A percentile compares a stretch with the other conserved stretches of the same genome.
Evolutionary conservation across 2,797 vertebrate species (phyloP).

Genomic region (Galago senegalensis): DNA sequence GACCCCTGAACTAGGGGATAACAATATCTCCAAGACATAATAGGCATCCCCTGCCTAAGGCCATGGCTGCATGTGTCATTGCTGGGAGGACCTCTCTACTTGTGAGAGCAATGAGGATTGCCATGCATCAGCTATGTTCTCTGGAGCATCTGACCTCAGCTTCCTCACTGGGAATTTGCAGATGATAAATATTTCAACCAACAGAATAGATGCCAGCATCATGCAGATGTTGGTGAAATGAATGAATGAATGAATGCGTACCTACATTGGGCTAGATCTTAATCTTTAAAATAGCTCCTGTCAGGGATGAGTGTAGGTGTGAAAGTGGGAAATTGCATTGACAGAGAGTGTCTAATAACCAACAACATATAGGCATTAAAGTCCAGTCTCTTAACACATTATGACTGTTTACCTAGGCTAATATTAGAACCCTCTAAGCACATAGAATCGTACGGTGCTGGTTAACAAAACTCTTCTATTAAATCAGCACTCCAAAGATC

Average conservation of each 20-base stretch:
- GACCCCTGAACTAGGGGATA: background rate
- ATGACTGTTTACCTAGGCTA: background rate
- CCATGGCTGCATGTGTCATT: background rate
- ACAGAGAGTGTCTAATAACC: background rate
- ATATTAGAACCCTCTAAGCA: background rate
- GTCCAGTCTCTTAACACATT: background rate
- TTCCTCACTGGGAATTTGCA: background rate
- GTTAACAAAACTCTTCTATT: constrained; percentile 6
- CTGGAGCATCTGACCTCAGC: background rate
- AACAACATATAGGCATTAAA: background rate
- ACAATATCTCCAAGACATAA: background rate
- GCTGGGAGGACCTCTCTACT: background rate
- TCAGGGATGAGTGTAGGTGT: background rate
- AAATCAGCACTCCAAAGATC: background rate
- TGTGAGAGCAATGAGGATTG: background rate
- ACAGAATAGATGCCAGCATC: background rate
- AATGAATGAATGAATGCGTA: background rate
- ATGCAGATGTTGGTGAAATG: background rate
- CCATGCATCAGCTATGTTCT: fast-evolving
- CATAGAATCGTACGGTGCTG: background rate
- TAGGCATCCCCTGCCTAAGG: background rate
- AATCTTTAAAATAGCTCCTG: constrained; percentile 24
- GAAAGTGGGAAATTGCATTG: background rate
- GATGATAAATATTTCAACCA: background rate
- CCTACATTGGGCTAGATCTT: background rate